Percentiles rank a stretch among this genome's conserved stretches.
Evolutionary conservation across 2,888 invertebrate genomes (phyloP).

Genomic region (Rapana venosa): DNA sequence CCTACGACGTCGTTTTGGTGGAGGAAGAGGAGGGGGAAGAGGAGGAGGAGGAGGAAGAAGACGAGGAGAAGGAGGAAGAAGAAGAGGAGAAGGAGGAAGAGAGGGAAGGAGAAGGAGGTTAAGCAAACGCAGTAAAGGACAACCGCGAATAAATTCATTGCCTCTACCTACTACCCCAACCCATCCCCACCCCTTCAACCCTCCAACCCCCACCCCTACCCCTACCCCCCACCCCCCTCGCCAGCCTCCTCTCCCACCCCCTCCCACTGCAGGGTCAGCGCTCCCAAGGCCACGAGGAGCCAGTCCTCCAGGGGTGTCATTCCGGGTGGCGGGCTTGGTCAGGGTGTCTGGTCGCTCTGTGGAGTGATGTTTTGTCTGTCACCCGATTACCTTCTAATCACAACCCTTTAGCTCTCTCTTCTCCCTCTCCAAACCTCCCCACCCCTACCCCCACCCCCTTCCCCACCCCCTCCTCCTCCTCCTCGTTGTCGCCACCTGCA

Average conservation of each 20-base stretch:
- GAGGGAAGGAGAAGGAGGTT: too few relatives aligned
- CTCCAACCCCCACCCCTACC: background rate
- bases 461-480: background rate
- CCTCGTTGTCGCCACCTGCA: background rate
- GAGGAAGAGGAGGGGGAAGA: too few relatives aligned
- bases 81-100: too few relatives aligned
- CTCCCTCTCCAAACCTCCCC: background rate
- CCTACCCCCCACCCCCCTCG: background rate
- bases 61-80: too few relatives aligned
- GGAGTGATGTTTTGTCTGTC: conserved; percentile 33
- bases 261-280: background rate
- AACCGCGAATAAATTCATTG: too few relatives aligned
- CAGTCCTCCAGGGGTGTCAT: background rate
- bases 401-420: background rate
- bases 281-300: background rate
- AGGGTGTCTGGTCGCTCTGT: background rate
- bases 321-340: background rate
- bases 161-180: background rate
- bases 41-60: too few relatives aligned
- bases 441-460: background rate
- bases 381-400: conserved; percentile 39
- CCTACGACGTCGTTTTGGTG: too few relatives aligned
- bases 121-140: too few relatives aligned
- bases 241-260: background rate
- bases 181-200: background rate